Conservation (phyloP, 1,140 invertebrate species). For the Solenopsis fugax region DNA sequence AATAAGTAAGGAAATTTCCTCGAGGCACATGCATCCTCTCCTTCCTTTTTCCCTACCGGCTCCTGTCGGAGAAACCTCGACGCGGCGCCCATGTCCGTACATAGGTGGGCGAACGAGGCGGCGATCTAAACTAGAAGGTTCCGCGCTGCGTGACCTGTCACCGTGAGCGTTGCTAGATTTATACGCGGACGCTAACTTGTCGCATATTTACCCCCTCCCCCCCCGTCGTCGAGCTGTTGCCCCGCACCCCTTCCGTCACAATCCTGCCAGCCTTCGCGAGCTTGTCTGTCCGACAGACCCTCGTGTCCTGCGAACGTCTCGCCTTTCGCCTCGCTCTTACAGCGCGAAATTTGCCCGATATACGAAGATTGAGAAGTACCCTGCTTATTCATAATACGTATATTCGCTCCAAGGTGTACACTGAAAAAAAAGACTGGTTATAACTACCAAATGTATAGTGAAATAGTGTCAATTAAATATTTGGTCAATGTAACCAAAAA, state of each 20-base stretch:
- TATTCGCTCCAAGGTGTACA: neutral
- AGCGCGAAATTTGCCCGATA: constrained; percentile 9
- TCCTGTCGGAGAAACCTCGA: constrained; percentile 24
- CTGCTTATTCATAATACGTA: too few species aligned
- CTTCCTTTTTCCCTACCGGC: neutral
- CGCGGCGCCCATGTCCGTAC: constrained; percentile 50
- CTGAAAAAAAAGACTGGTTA: too few species aligned
- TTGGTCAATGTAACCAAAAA: too few species aligned
- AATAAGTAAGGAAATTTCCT: neutral
- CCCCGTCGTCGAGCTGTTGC: constrained; percentile 52
- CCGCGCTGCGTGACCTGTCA: constrained; percentile 86
- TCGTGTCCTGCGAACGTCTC: neutral
- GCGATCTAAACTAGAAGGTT: constrained; percentile 77
- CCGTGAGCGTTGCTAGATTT: constrained; percentile 85
- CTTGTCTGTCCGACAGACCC: constrained; percentile 28
- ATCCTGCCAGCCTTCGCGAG: constrained; percentile 52
- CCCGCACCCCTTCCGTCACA: constrained; percentile 50
- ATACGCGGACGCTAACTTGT: constrained; percentile 86
- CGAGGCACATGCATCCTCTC: neutral
- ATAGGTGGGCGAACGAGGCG: constrained; percentile 73
- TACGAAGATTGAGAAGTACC: neutral
- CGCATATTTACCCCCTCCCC: constrained; percentile 84
- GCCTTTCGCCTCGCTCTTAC: neutral
- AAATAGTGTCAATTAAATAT: too few species aligned
- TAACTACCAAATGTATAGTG: too few species aligned